phyloP scores from a whole-genome alignment of 2,888 invertebrate genomes.

The Drosophila borealis region DNA sequence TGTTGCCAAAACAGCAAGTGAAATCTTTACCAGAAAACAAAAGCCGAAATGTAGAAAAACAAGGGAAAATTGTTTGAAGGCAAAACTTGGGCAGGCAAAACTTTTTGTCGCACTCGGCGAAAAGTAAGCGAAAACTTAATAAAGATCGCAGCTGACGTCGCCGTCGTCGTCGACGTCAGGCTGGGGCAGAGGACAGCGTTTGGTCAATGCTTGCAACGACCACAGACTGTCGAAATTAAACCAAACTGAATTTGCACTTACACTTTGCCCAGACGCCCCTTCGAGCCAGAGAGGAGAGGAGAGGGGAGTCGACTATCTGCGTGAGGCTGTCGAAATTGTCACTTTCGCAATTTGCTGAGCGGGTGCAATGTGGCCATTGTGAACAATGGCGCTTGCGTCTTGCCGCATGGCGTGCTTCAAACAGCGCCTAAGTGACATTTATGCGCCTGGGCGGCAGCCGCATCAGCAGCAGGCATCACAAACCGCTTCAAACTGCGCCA shows the following conservation, averaged over 20 bases:
- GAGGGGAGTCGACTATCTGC: constrained; percentile 25
- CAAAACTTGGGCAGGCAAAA: constrained; percentile 68
- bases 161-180: constrained; percentile 4
- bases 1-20: constrained; percentile 64
- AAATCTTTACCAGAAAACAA: constrained; percentile 80
- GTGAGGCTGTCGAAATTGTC: constrained; percentile 76
- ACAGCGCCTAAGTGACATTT: constrained; percentile 81
- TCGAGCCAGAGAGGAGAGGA: background rate
- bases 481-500: constrained; percentile 30
- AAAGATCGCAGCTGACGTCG: constrained; percentile 76
- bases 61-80: constrained; percentile 68
- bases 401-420: constrained; percentile 61
- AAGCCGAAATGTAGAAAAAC: constrained; percentile 78
- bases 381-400: constrained; percentile 59
- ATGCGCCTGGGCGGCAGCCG: constrained; percentile 65
- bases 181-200: constrained; percentile 50
- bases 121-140: constrained; percentile 82
- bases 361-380: constrained; percentile 37
- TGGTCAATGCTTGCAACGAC: constrained; percentile 61
- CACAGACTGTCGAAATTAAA: constrained; percentile 79
- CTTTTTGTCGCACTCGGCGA: constrained; percentile 75
- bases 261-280: constrained; percentile 51
- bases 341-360: constrained; percentile 76
- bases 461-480: constrained; percentile 7
- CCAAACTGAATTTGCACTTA: constrained; percentile 80